phyloP scores from a whole-genome alignment of 1,140 invertebrate genomes.

The Drosophila watanabei region DNA sequence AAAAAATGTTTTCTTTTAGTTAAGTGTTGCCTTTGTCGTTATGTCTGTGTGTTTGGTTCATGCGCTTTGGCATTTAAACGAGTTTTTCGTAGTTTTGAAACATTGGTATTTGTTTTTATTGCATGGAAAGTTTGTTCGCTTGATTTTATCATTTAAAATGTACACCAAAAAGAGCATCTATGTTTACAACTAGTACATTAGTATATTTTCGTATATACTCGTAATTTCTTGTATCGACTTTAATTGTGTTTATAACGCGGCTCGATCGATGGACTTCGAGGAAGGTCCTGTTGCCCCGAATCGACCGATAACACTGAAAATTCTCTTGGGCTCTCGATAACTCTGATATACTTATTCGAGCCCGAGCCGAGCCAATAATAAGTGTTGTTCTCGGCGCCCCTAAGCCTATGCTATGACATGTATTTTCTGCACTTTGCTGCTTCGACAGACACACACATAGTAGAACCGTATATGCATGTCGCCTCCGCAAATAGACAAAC shows the following conservation, averaged over 20 bases:
- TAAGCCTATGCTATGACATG: slow-evolving; percentile 72
- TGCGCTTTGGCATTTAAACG: slow-evolving; percentile 63
- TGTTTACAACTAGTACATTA: slow-evolving; percentile 66
- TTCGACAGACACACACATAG: slow-evolving; percentile 8
- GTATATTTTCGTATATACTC: slow-evolving; percentile 49
- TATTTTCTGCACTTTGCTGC: slow-evolving; percentile 48
- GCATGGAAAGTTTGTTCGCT: slow-evolving; percentile 53
- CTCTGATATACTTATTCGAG: slow-evolving; percentile 56
- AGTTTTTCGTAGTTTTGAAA: slow-evolving; percentile 57
- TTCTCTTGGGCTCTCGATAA: slow-evolving; percentile 46
- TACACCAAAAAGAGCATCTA: slow-evolving; percentile 78
- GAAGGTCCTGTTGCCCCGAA: not conserved
- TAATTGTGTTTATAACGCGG: slow-evolving; percentile 39
- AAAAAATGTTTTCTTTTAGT: slow-evolving; percentile 68
- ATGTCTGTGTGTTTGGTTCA: slow-evolving; percentile 44
- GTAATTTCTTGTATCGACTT: slow-evolving; percentile 41
- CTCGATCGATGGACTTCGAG: slow-evolving; percentile 10
- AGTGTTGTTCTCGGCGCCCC: slow-evolving; percentile 20
- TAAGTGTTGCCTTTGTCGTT: slow-evolving; percentile 41
- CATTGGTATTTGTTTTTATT: slow-evolving; percentile 47
- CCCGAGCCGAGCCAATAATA: slow-evolving; percentile 1
- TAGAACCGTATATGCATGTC: slow-evolving; percentile 25
- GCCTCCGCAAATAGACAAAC: slow-evolving; percentile 17
- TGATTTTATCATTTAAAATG: slow-evolving; percentile 65
- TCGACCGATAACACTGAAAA: slow-evolving; percentile 58